phyloP scores from a whole-genome alignment of 2,113 vertebrate genomes.

The Danio rerio region GRCz12tu NC_133186.1:39970501-39971000 shows the following conservation, averaged over 20 bases:
- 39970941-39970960: no score
- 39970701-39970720: not conserved
- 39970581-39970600: slow-evolving; percentile 23
- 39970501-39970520: not conserved
- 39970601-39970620: slow-evolving; percentile 30
- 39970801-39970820: not conserved
- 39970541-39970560: not conserved
- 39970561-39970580: slow-evolving; percentile 36
- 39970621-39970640: slow-evolving; percentile 14
- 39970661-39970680: slow-evolving; percentile 20
- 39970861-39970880: not conserved
- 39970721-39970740: not conserved
- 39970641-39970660: slow-evolving; percentile 25
- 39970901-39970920: no score
- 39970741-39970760: no score
- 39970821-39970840: not conserved
- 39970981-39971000: no score
- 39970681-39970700: slow-evolving; percentile 17
- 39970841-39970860: not conserved
- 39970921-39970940: no score
- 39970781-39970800: not conserved
- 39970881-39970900: no score
- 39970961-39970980: no score
- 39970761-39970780: not conserved
- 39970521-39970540: not conserved